phyloP scores from a whole-genome alignment of 2,797 vertebrate species.

The Acrossocheilus fasciatus region DNA sequence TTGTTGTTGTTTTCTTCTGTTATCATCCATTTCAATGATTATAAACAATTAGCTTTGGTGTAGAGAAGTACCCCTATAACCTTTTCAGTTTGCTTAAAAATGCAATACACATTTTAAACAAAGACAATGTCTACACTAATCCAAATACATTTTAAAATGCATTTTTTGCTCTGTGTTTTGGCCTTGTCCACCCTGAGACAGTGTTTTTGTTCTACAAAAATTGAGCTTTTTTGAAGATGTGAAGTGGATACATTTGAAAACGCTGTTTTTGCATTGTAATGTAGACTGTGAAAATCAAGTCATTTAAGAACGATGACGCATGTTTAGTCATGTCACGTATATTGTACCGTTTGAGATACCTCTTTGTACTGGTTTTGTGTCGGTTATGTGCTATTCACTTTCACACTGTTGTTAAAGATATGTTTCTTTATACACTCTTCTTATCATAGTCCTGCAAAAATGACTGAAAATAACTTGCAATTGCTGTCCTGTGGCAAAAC shows the following conservation, averaged over 20 bases:
- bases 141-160: not conserved
- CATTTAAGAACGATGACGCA: not conserved
- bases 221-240: not conserved
- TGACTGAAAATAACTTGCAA: not conserved
- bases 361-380: not conserved
- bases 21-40: not conserved
- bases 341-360: not conserved
- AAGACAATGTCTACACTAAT: not conserved
- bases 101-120: not conserved
- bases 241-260: not conserved
- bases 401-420: not conserved
- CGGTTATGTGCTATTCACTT: not conserved
- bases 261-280: not conserved
- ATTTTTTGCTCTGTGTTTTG: not conserved
- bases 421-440: not conserved
- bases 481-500: not conserved
- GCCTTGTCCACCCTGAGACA: not conserved
- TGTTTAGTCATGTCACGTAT: not conserved
- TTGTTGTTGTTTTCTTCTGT: not conserved
- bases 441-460: not conserved
- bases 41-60: not conserved
- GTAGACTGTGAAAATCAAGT: not conserved
- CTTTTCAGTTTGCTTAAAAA: not conserved
- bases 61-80: not conserved
- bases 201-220: not conserved